These are phyloP conservation scores for Falco concolor DNA, from an alignment of 2,797 vertebrate species.

Conservation along the genomic window DNA sequence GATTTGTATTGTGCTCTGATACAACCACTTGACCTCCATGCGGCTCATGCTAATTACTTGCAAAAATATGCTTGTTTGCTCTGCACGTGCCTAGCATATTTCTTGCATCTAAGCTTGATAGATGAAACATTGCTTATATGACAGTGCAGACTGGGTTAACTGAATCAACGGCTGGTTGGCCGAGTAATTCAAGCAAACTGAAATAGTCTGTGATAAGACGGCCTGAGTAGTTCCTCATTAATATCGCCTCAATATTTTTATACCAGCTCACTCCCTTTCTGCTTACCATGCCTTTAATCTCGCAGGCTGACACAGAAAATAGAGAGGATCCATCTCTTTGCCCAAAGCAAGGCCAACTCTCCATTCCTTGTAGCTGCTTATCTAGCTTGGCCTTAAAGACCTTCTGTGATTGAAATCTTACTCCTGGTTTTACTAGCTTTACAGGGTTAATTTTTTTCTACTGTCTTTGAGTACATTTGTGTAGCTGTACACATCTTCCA, in stretches of 20 bases:
- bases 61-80: neutral
- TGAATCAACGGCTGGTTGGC: neutral
- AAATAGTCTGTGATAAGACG: neutral
- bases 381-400: neutral
- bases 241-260: neutral
- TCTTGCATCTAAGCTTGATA: neutral
- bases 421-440: neutral
- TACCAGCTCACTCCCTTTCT: neutral
- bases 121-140: neutral
- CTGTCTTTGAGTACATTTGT: neutral
- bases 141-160: neutral
- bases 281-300: neutral
- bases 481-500: neutral
- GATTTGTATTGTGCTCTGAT: neutral
- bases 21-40: neutral
- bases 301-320: neutral
- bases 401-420: neutral
- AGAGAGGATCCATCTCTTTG: neutral
- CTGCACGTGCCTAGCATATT: neutral
- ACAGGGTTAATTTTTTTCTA: neutral
- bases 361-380: neutral
- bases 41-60: constrained; percentile 16
- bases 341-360: neutral
- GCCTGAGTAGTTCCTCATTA: neutral
- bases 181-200: neutral